Conservation (phyloP, 1,140 invertebrate species). For the Listronotus bonariensis region DNA sequence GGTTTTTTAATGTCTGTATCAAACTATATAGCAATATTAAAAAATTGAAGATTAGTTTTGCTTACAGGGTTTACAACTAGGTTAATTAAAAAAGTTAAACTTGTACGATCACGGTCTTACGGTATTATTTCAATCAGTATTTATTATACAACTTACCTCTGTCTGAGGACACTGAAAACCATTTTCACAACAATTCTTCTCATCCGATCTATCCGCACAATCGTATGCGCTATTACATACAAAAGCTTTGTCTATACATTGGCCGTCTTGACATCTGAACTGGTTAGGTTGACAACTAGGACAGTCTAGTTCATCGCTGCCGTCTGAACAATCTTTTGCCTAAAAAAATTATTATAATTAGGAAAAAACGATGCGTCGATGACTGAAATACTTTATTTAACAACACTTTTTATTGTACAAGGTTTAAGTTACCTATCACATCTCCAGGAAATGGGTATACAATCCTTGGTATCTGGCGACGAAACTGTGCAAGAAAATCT, state of each 20-base stretch:
- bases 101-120: too few species aligned
- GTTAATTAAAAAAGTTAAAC: too few species aligned
- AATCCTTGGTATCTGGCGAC: conserved; percentile 63
- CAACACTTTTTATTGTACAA: too few species aligned
- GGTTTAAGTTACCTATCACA: conserved; percentile 73
- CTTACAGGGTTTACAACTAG: too few species aligned
- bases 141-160: conserved; percentile 47
- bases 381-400: too few species aligned
- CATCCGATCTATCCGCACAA: conserved; percentile 51
- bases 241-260: conserved; percentile 72
- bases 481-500: conserved; percentile 75
- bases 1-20: too few species aligned
- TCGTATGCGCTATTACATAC: conserved; percentile 60
- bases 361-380: too few species aligned
- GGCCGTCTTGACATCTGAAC: conserved; percentile 74
- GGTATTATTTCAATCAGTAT: too few species aligned
- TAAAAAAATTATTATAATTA: too few species aligned
- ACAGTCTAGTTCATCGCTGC: conserved; percentile 80
- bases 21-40: too few species aligned
- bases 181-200: conserved; percentile 52
- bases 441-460: conserved; percentile 82
- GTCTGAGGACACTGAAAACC: conserved; percentile 70
- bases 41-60: too few species aligned
- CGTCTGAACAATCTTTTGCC: conserved; percentile 80
- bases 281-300: conserved; percentile 66